A percentile compares a stretch with the other conserved stretches of the same genome.
Evolutionary conservation across 2,888 invertebrate species (phyloP).

Genomic region (Operophtera brumata): DNA sequence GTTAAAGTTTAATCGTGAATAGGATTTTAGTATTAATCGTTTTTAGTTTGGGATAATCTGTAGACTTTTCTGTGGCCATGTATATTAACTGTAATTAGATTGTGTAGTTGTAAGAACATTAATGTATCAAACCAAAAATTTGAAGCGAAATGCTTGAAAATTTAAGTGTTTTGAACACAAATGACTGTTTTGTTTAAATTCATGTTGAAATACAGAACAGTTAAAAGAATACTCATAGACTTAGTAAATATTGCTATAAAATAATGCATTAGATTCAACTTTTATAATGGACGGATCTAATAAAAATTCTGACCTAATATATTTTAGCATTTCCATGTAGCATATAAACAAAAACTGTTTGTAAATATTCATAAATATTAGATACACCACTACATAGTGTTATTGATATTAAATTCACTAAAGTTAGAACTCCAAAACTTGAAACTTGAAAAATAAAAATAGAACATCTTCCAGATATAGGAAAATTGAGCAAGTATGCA

Average conservation of each 20-base stretch:
- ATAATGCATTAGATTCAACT: conserved; percentile 32
- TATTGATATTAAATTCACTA: not conserved
- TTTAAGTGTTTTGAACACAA: conserved; percentile 78
- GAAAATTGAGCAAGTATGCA: not conserved
- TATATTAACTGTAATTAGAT: conserved; percentile 54
- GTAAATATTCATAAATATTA: conserved; percentile 1
- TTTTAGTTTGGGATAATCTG: conserved; percentile 45
- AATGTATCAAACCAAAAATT: conserved; percentile 79
- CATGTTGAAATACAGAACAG: conserved; percentile 67
- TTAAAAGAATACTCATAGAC: conserved; percentile 73
- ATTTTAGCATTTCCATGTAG: conserved; percentile 4
- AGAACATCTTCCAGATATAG: not conserved
- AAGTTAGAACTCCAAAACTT: not conserved
- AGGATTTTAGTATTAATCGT: conserved; percentile 35
- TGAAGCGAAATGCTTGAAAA: conserved; percentile 79
- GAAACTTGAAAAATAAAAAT: not conserved
- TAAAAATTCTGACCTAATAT: not conserved
- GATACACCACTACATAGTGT: not conserved
- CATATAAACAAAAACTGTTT: not conserved
- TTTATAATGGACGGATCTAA: conserved; percentile 16
- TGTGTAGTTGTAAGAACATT: conserved; percentile 62
- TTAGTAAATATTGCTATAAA: conserved; percentile 50
- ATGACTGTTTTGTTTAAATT: conserved; percentile 58
- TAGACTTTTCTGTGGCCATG: conserved; percentile 71
- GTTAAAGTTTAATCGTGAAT: conserved; percentile 4